Evolutionary conservation across 2,888 invertebrate species (phyloP).

Genomic region (Oxystoma pomonae): DNA sequence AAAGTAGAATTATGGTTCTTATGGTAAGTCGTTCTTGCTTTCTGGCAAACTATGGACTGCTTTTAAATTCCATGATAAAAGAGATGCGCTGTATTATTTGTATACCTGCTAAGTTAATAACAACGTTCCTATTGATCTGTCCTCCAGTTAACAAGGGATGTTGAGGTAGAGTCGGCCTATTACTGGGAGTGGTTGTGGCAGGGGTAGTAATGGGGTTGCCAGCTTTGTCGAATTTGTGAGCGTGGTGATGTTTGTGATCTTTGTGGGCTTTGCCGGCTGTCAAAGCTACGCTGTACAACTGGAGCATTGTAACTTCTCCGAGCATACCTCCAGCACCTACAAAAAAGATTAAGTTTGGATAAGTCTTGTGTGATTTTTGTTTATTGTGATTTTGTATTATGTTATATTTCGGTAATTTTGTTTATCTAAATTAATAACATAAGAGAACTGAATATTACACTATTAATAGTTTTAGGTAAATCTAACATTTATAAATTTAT

Average conservation of each 20-base stretch:
- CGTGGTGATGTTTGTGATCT: slow-evolving; percentile 85
- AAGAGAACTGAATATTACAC: neutral
- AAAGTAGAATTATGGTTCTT: too few species aligned
- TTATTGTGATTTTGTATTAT: too few species aligned
- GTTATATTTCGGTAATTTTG: neutral
- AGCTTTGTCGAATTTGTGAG: slow-evolving; percentile 73
- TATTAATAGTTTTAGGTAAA: neutral
- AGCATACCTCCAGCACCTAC: slow-evolving; percentile 62
- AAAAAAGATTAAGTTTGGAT: slow-evolving; percentile 5
- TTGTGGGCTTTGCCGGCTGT: slow-evolving; percentile 84
- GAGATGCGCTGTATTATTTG: too few species aligned
- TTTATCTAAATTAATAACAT: neutral
- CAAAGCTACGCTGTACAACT: slow-evolving; percentile 74
- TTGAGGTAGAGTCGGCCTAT: slow-evolving; percentile 51
- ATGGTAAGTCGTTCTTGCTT: too few species aligned
- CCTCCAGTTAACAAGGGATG: slow-evolving; percentile 58
- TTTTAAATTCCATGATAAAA: too few species aligned
- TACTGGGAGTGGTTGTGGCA: slow-evolving; percentile 55
- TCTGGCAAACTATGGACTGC: too few species aligned
- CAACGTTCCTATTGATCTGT: slow-evolving; percentile 58
- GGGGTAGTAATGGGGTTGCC: slow-evolving; percentile 60
- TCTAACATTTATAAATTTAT: too few species aligned
- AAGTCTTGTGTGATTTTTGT: slow-evolving; percentile 5
- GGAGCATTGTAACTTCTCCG: slow-evolving; percentile 76
- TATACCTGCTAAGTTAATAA: slow-evolving; percentile 51